phyloP scores from a whole-genome alignment of 2,113 vertebrate species.

The Theristicus caerulescens region DNA sequence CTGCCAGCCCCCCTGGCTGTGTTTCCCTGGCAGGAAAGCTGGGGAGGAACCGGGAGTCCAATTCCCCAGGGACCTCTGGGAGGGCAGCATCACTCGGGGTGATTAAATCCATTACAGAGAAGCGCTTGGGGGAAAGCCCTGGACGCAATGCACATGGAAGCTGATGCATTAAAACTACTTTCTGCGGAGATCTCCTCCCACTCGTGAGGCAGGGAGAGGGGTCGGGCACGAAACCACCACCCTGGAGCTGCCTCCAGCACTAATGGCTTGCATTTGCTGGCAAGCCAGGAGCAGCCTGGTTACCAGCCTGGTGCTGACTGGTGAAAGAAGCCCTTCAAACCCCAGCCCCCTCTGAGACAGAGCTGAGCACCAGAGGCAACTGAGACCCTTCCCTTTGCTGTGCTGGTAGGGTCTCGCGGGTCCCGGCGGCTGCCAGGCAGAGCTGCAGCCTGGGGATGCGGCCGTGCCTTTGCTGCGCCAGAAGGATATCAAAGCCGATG shows the following conservation, averaged over 20 bases:
- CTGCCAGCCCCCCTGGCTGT: too few relatives aligned
- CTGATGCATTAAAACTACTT: not conserved
- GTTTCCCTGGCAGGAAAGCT: not conserved
- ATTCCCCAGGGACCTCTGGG: not conserved
- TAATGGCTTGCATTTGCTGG: not conserved
- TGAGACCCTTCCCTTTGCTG: not conserved
- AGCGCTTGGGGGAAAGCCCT: not conserved
- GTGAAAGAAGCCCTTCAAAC: not conserved
- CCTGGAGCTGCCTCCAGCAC: not conserved
- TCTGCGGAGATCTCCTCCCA: not conserved
- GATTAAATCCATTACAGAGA: not conserved
- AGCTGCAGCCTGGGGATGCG: accelerated
- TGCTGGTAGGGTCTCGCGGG: accelerated
- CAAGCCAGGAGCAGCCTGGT: not conserved
- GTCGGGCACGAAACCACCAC: not conserved
- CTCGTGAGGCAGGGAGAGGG: not conserved
- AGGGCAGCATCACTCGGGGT: not conserved
- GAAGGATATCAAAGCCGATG: not conserved
- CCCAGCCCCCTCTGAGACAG: not conserved
- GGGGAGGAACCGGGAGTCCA: not conserved
- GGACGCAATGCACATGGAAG: accelerated
- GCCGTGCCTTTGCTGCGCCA: accelerated
- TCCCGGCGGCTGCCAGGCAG: accelerated
- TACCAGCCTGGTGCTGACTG: not conserved
- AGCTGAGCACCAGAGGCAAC: not conserved